Evolutionary conservation across 2,888 invertebrate genomes (phyloP).

Genomic region (Ormyrus nitidulus): DNA sequence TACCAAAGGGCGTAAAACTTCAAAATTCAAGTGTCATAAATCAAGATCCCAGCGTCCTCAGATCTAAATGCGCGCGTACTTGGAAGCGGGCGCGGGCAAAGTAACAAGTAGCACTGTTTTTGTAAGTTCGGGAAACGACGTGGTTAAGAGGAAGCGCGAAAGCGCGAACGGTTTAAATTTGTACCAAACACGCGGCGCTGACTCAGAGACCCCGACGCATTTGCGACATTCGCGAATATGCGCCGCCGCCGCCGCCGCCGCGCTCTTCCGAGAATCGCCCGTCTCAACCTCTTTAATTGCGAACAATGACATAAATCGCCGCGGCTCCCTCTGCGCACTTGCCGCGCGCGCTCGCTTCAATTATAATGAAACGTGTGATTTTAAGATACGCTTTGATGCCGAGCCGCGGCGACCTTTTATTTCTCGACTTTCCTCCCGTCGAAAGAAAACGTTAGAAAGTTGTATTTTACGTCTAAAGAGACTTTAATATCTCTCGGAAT

Average conservation of each 20-base stretch:
- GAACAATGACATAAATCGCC: constrained; percentile 43
- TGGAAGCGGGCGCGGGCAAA: neutral
- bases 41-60: neutral
- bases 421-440: neutral
- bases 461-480: neutral
- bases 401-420: neutral
- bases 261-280: constrained; percentile 12
- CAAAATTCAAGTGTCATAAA: neutral
- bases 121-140: constrained; percentile 20
- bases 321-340: neutral
- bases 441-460: neutral
- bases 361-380: constrained; percentile 39
- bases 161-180: constrained; percentile 38
- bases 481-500: neutral
- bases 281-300: constrained; percentile 31
- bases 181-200: constrained; percentile 35
- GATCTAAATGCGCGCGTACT: constrained; percentile 23
- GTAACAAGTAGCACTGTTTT: constrained; percentile 17
- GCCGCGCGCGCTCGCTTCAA: neutral
- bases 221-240: constrained; percentile 2
- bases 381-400: constrained; percentile 25
- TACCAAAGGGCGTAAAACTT: no score
- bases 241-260: no score
- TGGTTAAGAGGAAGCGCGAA: constrained; percentile 24
- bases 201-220: constrained; percentile 22